Percentiles rank a stretch among this genome's conserved stretches.
Evolutionary conservation across 53 echinoderm and acorn worm species (phyloP).

Genomic region (Mesocentrotus franciscanus): DNA sequence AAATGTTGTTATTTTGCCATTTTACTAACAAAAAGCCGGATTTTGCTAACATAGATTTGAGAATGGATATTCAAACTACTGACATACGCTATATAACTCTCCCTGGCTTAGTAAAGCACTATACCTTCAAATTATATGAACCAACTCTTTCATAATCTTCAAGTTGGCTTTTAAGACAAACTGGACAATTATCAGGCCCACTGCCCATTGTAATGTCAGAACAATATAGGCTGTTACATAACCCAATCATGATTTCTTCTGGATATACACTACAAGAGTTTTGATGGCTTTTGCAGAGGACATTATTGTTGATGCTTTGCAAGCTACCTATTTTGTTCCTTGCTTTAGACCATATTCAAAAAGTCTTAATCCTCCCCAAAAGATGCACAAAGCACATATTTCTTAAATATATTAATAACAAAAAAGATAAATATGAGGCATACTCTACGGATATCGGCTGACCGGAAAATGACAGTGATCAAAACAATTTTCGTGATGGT

Average conservation of each 20-base stretch:
- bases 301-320: background rate
- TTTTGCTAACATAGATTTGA: background rate
- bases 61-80: background rate
- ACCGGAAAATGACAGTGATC: background rate
- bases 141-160: background rate
- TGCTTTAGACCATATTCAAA: background rate
- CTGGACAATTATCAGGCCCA: background rate
- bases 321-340: background rate
- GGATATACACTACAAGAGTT: too few relatives aligned
- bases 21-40: background rate
- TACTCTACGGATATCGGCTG: background rate
- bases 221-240: background rate
- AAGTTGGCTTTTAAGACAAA: background rate
- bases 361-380: background rate
- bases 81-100: background rate
- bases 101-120: background rate
- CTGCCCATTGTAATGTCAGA: background rate
- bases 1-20: background rate
- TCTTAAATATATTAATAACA: background rate
- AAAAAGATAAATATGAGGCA: background rate
- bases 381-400: background rate
- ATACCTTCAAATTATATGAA: background rate
- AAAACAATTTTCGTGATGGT: background rate
- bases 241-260: background rate
- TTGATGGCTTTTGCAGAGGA: too few relatives aligned